Base-by-base conservation (phyloP, 2,113 vertebrate species). In the Poecilia latipinna region DNA sequence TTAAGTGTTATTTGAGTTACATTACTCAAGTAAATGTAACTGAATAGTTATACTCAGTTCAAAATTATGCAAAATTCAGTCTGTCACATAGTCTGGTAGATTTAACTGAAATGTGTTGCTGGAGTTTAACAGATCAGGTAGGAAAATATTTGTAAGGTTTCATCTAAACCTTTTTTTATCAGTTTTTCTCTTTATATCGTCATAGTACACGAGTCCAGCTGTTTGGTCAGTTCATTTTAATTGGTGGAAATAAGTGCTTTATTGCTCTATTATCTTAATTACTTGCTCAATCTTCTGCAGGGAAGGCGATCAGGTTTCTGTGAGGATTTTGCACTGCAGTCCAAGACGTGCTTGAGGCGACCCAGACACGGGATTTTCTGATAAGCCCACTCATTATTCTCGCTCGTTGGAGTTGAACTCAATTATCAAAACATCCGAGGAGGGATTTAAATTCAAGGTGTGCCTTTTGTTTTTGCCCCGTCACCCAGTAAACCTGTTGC, bases 371-470 rank as follows among this genome's bases (percentile, higher is more conserved):
- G 65, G 31, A 62, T 69, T 12, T 79, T 70, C 75, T 75, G 70
- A 86, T 89, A 88, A 90, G 74, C 78, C 72, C 73, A 74, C 79
- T 86, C 77, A 79, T 80, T 82, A 84, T 92, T 86, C 82, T 66
- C 77, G 76, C 61, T 79, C 75, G 82, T 37, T 75, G 65, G 82
- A 64, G 65, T 78, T 85, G 74, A 87, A 84, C 80, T 72, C 79
- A 90, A 87, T 86, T 77, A 89, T 91, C 87, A 79, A 60, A 72
- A 82, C 83, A 77, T 87, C 86, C 37, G 15, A 72, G 76, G 60
- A 69, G 69, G 79, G 79, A 82, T 90, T 88, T 88, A 64, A 85
- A 82, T 86, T 82, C 39, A 13, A 88, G 63, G 72, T 75, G 83
- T 17, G 22, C 65, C 79, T 83, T 57, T 74, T 88, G 80, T 89